Base-by-base conservation (phyloP, 2,797 vertebrate species). In the Aselliscus stoliczkanus region DNA sequence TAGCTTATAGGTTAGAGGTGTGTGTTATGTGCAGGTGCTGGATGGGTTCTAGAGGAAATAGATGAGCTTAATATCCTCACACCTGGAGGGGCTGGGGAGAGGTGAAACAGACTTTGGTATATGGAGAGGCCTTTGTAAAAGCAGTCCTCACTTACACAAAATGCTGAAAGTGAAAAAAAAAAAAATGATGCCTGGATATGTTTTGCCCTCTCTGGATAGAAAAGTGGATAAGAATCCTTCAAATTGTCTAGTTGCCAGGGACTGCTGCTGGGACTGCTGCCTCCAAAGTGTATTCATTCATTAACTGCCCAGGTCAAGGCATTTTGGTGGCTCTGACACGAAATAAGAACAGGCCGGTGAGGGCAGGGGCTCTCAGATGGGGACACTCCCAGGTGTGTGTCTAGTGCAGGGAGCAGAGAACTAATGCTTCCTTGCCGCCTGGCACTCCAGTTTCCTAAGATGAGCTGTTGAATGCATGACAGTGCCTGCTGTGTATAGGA, bases 41-140 rank as follows among this genome's bases (percentile, higher is more conserved):
- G 18, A 2, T 25, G 37, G 21, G 17, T 75, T 79, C 79, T n/a
- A 50, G 52, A 10, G 47, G 72, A 81, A 54, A 50, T 47, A 20
- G n/a, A 23, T 14, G 37, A 27, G 27, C 21, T 52, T 0, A 0
- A 42, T 31, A 31, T 23, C 37, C 62, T 39, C 0, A 21, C 1
- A 4, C 25, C 79, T 56, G 25, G 64, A 0, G 0, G 29, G 12
- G 39, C 69, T 77, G 56, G 37, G 50, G 37, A 56, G n/a, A 56
- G 21, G 11, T n/a, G 37, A 82, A 27, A 76, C 13, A 7, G 77
- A 65, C 21, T 64, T 42, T 7, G 25, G 62, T 11, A 14, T 2
- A 10, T 21, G 65, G 23, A 76, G 44, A 64, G 12, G 54, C 15
- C 64, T 50, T 70, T n/a, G 39, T 37, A 27, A 65, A 92, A 52